phyloP scores from a whole-genome alignment of 2,797 vertebrate species.

The Ataeniobius toweri region DNA sequence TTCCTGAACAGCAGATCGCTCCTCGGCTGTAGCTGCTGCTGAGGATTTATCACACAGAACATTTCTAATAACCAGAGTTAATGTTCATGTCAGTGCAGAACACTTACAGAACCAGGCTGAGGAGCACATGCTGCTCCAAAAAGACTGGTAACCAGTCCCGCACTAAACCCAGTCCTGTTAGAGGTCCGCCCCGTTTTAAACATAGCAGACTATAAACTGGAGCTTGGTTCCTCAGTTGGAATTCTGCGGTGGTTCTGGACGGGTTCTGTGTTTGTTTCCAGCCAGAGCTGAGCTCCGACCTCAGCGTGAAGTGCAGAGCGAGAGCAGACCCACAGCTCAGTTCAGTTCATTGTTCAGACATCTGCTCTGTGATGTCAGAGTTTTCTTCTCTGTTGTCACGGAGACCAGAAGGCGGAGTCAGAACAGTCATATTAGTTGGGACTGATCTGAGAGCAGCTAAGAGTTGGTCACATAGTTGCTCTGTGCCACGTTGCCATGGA shows the following conservation, averaged over 20 bases:
- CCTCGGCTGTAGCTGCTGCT: too few species aligned
- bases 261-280: too few species aligned
- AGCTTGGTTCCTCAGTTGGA: neutral
- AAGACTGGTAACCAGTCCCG: too few species aligned
- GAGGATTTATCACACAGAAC: neutral
- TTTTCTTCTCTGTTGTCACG: neutral
- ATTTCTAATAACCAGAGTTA: neutral
- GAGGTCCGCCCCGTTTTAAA: neutral
- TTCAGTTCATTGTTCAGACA: neutral
- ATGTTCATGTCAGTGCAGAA: too few species aligned
- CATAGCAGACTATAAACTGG: too few species aligned
- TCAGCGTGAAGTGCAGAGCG: too few species aligned
- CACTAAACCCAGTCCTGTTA: neutral
- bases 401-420: too few species aligned
- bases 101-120: too few species aligned
- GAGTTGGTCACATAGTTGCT: neutral
- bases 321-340: too few species aligned
- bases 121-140: too few species aligned
- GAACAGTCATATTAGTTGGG: neutral
- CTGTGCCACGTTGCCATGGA: constrained; percentile 35
- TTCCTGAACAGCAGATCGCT: too few species aligned
- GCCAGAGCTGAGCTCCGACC: too few species aligned
- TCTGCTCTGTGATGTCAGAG: neutral
- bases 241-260: neutral
- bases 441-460: neutral